phyloP scores from a whole-genome alignment of 2,797 vertebrate genomes.

The Mormyrops attenuatus region DNA sequence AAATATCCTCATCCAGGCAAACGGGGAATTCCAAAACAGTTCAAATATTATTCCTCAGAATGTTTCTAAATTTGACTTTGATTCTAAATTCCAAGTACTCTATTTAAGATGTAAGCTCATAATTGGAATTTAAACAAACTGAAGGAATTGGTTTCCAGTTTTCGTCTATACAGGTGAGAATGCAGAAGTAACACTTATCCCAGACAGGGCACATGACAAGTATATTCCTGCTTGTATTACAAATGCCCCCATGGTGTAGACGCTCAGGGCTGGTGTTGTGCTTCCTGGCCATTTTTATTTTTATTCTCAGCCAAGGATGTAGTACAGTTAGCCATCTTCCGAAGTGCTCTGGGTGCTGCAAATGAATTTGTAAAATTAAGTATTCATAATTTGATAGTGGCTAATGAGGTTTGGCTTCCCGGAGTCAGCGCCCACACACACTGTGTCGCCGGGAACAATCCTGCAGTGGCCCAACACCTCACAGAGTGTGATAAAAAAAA shows the following conservation, averaged over 20 bases:
- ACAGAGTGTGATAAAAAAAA: background rate
- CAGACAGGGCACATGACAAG: background rate
- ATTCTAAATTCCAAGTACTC: slow-evolving; percentile 21
- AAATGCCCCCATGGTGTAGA: background rate
- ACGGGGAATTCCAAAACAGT: background rate
- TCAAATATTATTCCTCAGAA: slow-evolving; percentile 15
- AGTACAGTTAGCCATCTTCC: background rate
- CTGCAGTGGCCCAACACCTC: background rate
- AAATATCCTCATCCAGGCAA: background rate
- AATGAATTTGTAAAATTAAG: slow-evolving; percentile 22
- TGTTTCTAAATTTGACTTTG: slow-evolving; percentile 8
- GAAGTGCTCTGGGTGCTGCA: slow-evolving; percentile 15
- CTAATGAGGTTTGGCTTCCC: slow-evolving; percentile 15
- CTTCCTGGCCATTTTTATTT: slow-evolving; percentile 19
- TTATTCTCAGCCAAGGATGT: background rate
- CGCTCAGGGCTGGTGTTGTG: background rate
- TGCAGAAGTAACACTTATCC: background rate
- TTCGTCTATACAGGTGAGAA: slow-evolving; percentile 5
- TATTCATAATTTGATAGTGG: slow-evolving; percentile 22
- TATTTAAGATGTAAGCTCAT: slow-evolving; percentile 15
- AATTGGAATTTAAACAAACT: slow-evolving; percentile 26
- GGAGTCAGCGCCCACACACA: slow-evolving; percentile 2
- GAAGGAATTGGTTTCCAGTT: background rate
- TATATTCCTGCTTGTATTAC: slow-evolving; percentile 19
- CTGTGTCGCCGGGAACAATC: background rate